Evolutionary conservation across 1,140 invertebrate species (phyloP), one percentile per base, ranked within the genome.

Genomic region (Hypsibius dujardini): DNA sequence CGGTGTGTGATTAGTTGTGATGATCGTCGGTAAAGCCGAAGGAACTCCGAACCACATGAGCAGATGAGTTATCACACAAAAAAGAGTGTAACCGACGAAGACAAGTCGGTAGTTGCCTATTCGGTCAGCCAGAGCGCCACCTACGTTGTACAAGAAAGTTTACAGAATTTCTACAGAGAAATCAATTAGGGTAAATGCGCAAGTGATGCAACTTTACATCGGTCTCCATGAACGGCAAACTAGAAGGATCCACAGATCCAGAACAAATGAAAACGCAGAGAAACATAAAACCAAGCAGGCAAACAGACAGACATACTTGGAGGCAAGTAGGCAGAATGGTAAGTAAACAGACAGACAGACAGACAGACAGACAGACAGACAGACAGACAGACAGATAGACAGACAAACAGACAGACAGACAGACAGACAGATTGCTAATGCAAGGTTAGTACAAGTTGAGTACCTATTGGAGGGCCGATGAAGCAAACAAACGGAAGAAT

Each of bases 371-470:
- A 3, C 12, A 42, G 12, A 67, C 42, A 45, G 12, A 42, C 3
- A 3, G 12, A 67, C 12, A 7, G 3, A 42, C 62, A 67, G 12
- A 28, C 28, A 28, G 28, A 28, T 0, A 28, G 0, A 28, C 28
- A 28, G 28, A 28, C 28, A 28, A 0, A 28, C 28, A 28, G 28
- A 28, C n/a, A n/a, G n/a, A n/a, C 73, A 89, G 76, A 56, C 89
- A 76, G 62, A 88, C 79, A 45, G 73, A 70, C 86, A 87, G 81
- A 88, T 89, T 89, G 78, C 87, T 86, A 62, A 87, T 87, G 76
- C 88, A 86, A 79, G 87, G 87, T 78, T 90, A 87, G 73, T 28
- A 88, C 87, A 72, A 89, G 78, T 79, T 87, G 87, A 75, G 88
- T 88, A 28, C 87, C 86, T 45, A 90, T 76, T 1, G 88, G 87